Conservation (phyloP, 2,113 vertebrate genomes). For the Megaleporinus macrocephalus region DNA sequence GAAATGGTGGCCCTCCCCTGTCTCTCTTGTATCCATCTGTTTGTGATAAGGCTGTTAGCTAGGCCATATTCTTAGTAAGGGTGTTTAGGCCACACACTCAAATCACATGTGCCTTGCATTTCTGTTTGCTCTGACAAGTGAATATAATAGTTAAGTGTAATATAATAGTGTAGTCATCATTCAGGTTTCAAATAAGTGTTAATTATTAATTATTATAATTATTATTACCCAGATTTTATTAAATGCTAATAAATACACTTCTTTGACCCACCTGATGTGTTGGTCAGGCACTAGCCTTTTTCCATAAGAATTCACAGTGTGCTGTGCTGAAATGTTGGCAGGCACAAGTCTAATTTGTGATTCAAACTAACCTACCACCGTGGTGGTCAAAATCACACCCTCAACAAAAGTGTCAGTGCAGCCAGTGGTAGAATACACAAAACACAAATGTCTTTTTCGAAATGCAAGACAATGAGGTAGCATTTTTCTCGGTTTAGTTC, state of each 20-base stretch:
- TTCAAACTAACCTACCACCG: not conserved
- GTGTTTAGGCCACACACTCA: no score
- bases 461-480: slow-evolving; percentile 27
- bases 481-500: not conserved
- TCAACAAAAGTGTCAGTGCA: slow-evolving; percentile 13
- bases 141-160: no score
- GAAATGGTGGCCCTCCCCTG: no score
- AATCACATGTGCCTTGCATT: no score
- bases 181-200: no score
- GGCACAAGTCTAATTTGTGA: not conserved
- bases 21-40: no score
- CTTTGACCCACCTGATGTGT: not conserved
- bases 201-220: no score
- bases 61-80: no score
- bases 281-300: not conserved
- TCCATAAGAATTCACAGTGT: not conserved
- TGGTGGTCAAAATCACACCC: slow-evolving; percentile 14
- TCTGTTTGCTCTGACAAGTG: no score
- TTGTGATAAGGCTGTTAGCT: no score
- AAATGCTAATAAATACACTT: not conserved
- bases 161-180: no score
- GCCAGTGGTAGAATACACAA: not conserved
- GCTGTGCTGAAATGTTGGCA: not conserved
- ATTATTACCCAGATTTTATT: no score
- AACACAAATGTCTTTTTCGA: not conserved